Percentiles rank a stretch among this genome's conserved stretches.
Conservation (phyloP, 1,140 invertebrate genomes). For the Bombus cullumanus region DNA sequence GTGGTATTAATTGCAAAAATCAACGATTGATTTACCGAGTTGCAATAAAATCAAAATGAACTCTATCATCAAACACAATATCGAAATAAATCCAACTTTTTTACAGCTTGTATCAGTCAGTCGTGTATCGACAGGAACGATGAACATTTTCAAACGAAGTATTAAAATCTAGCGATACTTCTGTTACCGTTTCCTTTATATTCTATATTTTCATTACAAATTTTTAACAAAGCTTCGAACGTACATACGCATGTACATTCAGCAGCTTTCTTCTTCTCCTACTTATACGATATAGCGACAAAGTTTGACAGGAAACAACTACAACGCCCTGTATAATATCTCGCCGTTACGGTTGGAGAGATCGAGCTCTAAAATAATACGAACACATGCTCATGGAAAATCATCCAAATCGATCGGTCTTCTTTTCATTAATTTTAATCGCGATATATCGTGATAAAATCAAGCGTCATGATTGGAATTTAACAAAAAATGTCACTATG, state of each 20-base stretch:
- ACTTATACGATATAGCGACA: background rate
- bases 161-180: background rate
- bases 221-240: background rate
- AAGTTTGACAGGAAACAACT: background rate
- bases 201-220: background rate
- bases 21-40: no score
- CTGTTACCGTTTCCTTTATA: background rate
- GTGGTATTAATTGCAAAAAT: no score
- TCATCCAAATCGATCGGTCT: background rate
- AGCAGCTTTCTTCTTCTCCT: background rate
- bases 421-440: no score
- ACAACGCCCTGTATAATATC: background rate
- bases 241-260: background rate
- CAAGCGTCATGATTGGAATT: background rate
- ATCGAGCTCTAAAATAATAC: slow-evolving; percentile 29
- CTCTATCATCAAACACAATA: background rate
- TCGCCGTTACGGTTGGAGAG: background rate
- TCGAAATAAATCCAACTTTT: background rate
- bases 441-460: no score
- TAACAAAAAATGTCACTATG: background rate
- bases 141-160: background rate
- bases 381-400: background rate
- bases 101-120: background rate
- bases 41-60: background rate
- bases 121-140: background rate